phyloP scores from a whole-genome alignment of 1,140 invertebrate genomes.

The Oedothorax gibbosus region DNA sequence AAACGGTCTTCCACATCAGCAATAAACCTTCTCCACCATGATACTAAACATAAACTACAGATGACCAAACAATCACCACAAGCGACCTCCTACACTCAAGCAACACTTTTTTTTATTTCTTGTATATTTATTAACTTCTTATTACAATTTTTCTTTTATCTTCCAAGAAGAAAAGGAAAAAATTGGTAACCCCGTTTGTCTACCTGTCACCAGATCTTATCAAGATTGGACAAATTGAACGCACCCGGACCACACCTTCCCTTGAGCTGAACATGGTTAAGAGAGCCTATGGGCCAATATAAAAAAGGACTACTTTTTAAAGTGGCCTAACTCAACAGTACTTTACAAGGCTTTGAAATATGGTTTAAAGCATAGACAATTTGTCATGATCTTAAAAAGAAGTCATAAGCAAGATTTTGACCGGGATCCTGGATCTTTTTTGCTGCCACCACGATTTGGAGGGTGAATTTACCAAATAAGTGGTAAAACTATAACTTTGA shows the following conservation, averaged over 20 bases:
- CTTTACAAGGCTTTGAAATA: too few species aligned
- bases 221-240: conserved; percentile 55
- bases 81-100: conserved; percentile 53
- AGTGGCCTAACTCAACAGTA: too few species aligned
- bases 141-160: conserved; percentile 23
- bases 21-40: conserved; percentile 3
- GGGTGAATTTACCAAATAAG: too few species aligned
- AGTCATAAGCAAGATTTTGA: too few species aligned
- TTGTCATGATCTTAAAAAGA: too few species aligned
- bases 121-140: conserved; percentile 23
- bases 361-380: too few species aligned
- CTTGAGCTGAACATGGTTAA: too few species aligned
- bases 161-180: neutral
- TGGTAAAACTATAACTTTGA: too few species aligned
- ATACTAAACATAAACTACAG: neutral
- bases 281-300: conserved; percentile 36
- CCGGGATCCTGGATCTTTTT: too few species aligned
- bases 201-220: conserved; percentile 59
- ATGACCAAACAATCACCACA: conserved; percentile 43
- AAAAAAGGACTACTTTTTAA: conserved; percentile 2
- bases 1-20: neutral
- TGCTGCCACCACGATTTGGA: too few species aligned
- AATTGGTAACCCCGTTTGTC: conserved; percentile 56
- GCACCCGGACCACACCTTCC: conserved; percentile 46
- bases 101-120: conserved; percentile 31